Evolutionary conservation across 2,888 invertebrate genomes (phyloP).

Genomic region (Cyclophora punctaria): DNA sequence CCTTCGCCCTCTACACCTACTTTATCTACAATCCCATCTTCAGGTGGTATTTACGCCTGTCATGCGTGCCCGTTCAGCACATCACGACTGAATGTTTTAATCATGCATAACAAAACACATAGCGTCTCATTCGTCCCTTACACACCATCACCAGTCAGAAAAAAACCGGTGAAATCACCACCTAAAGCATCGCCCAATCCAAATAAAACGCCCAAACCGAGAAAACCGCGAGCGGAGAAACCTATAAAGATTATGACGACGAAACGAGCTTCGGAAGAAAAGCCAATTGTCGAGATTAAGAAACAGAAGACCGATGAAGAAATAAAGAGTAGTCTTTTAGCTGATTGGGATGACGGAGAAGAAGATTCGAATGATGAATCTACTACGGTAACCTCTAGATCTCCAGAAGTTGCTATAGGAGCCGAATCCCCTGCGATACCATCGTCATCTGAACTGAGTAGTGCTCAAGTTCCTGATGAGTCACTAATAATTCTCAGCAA

Average conservation of each 20-base stretch:
- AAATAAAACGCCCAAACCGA: slow-evolving; percentile 43
- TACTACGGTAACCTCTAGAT: slow-evolving; percentile 36
- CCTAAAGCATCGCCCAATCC: slow-evolving; percentile 36
- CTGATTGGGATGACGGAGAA: slow-evolving; percentile 84
- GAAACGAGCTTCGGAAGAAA: slow-evolving; percentile 58
- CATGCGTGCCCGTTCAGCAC: slow-evolving; percentile 79
- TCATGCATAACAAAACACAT: slow-evolving; percentile 83
- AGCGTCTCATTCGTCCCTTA: slow-evolving; percentile 68
- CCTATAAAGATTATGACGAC: slow-evolving; percentile 49
- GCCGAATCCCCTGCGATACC: slow-evolving; percentile 55
- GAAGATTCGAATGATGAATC: slow-evolving; percentile 57
- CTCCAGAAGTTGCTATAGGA: slow-evolving; percentile 51
- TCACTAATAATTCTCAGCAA: slow-evolving; percentile 34
- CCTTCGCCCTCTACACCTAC: slow-evolving; percentile 22
- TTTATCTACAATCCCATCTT: slow-evolving; percentile 36
- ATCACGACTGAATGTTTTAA: slow-evolving; percentile 81
- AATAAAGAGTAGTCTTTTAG: slow-evolving; percentile 80
- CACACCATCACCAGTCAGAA: slow-evolving; percentile 57
- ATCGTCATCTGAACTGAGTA: slow-evolving; percentile 50
- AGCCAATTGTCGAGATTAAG: slow-evolving; percentile 46
- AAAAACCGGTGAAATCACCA: slow-evolving; percentile 37
- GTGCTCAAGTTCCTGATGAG: slow-evolving; percentile 36
- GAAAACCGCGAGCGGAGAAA: slow-evolving; percentile 48
- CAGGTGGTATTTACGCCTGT: slow-evolving; percentile 72
- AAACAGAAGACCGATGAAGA: slow-evolving; percentile 76